phyloP scores from a whole-genome alignment of 2,888 invertebrate species.

The Cantharis rustica region DNA sequence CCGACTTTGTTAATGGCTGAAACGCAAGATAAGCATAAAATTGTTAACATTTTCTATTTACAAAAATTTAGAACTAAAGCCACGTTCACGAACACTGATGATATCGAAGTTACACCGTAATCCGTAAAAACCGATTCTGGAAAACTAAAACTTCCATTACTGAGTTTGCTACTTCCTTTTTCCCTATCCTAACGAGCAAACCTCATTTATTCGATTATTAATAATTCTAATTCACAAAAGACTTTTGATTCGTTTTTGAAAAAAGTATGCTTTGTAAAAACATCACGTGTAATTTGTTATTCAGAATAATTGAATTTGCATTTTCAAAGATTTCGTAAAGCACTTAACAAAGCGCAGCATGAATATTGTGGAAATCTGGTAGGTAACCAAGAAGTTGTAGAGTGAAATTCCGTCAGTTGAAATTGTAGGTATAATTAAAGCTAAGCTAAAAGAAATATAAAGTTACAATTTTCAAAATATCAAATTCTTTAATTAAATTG shows the following conservation, averaged over 20 bases:
- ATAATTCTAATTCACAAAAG: neutral
- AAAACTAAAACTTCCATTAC: neutral
- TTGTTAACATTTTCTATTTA: neutral
- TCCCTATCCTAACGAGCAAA: neutral
- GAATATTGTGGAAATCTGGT: conserved; percentile 6
- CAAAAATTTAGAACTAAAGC: neutral
- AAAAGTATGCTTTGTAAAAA: conserved; percentile 1
- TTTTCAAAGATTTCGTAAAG: conserved; percentile 14
- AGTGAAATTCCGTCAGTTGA: neutral
- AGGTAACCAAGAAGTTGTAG: conserved; percentile 7
- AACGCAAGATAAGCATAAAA: too few species aligned
- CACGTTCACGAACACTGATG: neutral
- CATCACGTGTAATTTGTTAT: conserved; percentile 8
- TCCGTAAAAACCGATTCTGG: neutral
- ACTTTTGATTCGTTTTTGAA: neutral
- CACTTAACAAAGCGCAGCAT: conserved; percentile 2
- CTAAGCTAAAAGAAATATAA: conserved; percentile 6
- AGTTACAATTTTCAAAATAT: neutral
- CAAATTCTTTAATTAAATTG: neutral
- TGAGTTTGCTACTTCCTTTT: neutral
- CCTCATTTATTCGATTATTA: neutral
- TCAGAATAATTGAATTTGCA: conserved; percentile 12
- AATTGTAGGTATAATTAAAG: conserved; percentile 16
- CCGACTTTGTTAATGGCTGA: too few species aligned
- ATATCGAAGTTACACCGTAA: neutral